Evolutionary conservation across 2,113 vertebrate species (phyloP), one percentile per base, ranked within the genome.

Genomic region (Gallinago jamesoni): DNA sequence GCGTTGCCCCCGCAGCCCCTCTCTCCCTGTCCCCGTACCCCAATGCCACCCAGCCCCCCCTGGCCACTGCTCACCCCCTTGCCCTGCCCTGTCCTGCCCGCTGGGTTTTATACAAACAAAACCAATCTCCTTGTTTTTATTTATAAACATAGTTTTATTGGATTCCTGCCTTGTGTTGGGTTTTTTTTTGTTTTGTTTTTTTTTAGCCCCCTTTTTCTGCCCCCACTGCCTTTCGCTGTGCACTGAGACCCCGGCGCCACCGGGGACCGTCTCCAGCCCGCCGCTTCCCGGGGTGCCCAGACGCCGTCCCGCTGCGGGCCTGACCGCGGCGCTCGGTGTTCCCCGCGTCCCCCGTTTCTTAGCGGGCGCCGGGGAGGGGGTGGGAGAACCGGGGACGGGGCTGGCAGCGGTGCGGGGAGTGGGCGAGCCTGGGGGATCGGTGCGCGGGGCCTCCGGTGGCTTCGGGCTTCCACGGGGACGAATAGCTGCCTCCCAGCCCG

Each of bases 81-180:
- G 18, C 56, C 91, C 84, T 72, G 5, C 86, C 79, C 93, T 72
- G 5, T 83, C 79, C 93, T 75, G 48, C 57, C 90, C 7, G 15
- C 94, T 87, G 95, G 88, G 95, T 98, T 98, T 98, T 98, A 98
- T 98, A 97, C 94, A 90, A 92, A 97, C 89, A 84, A 57, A 97
- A 84, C 92, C 93, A n/a, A 84, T 81, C 86, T 91, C 52, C 86
- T 97, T 97, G 97, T 98, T 99, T 99, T 99, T 98, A 99, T 99
- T 99, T 99, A 99, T 99, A 98, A 99, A 99, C 98, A 99, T 98
- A 99, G 98, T 99, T 99, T 99, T 99, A 99, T 98, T 98, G 98
- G 98, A 96, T 80, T 87, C 60, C 57, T 80, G 59, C 64, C 50
- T 92, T 23, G 74, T 93, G 92, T 39, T 95, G 93, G 23, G 5